phyloP scores from a whole-genome alignment of 2,797 vertebrate genomes.

The Sebastiscus albofasciatus region DNA sequence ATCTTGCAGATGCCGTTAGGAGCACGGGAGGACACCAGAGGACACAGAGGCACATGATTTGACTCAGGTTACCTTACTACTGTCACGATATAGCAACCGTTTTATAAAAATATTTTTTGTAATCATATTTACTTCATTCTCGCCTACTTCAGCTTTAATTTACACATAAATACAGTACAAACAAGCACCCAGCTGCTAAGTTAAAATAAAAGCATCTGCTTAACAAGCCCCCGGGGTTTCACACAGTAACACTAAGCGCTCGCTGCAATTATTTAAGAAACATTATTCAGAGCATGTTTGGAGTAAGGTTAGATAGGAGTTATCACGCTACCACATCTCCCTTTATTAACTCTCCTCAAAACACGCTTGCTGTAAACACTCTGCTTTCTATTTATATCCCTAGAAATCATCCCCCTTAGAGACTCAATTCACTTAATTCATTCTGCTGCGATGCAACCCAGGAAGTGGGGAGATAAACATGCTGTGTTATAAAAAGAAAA shows the following conservation, averaged over 20 bases:
- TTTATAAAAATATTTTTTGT: no score
- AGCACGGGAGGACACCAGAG: no score
- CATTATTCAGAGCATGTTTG: constrained; percentile 9
- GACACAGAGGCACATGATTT: no score
- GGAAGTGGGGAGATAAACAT: background rate
- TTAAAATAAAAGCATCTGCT: background rate
- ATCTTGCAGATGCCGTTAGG: no score
- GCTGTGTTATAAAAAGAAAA: no score
- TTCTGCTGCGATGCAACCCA: background rate
- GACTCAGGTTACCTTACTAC: no score
- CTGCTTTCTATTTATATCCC: background rate
- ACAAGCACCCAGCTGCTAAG: background rate
- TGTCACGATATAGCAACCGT: no score
- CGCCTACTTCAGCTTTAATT: background rate
- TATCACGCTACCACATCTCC: background rate
- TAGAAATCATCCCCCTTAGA: background rate
- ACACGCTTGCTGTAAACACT: background rate
- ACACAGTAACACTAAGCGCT: background rate
- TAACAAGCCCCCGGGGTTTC: background rate
- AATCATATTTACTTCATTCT: no score
- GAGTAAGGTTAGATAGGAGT: background rate
- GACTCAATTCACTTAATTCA: background rate
- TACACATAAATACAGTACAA: background rate
- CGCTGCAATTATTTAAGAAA: background rate
- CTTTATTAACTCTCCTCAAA: background rate